Conservation (phyloP, 1,140 invertebrate genomes). For the Achatina immaculata region DNA sequence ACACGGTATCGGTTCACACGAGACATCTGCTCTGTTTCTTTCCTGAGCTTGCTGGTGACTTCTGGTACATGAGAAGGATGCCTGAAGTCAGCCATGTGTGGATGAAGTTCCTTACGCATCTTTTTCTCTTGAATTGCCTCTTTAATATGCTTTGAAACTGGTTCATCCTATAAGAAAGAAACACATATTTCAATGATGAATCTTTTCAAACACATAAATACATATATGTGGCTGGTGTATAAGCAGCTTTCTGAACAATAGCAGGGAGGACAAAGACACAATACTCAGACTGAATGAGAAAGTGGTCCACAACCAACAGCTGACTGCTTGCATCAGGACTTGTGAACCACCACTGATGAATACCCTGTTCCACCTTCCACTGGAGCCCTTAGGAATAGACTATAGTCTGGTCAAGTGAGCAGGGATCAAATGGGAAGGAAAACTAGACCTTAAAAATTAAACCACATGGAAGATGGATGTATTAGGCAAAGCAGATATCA, state of each 20-base stretch:
- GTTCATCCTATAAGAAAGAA: constrained; percentile 49
- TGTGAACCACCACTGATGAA: no score
- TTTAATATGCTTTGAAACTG: constrained; percentile 58
- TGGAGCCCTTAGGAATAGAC: no score
- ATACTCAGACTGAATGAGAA: background rate
- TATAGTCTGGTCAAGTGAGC: no score
- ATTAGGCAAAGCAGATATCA: no score
- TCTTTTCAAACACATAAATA: background rate
- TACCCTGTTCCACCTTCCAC: no score
- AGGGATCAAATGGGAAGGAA: no score
- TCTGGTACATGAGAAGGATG: constrained; percentile 3
- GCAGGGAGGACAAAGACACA: background rate
- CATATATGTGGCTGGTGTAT: background rate
- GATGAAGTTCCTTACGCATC: constrained; percentile 60
- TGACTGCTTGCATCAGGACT: background rate
- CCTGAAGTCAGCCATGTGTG: constrained; percentile 47
- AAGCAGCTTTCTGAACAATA: background rate
- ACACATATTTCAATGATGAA: background rate
- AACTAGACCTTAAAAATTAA: no score
- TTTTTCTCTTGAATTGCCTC: constrained; percentile 63
- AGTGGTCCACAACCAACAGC: background rate
- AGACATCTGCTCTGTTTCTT: constrained; percentile 42
- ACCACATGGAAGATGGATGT: no score
- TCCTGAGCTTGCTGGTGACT: constrained; percentile 38
- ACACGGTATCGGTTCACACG: constrained; percentile 55